Conservation (phyloP, 2,113 vertebrate genomes). For the Stigmatopora nigra region DNA sequence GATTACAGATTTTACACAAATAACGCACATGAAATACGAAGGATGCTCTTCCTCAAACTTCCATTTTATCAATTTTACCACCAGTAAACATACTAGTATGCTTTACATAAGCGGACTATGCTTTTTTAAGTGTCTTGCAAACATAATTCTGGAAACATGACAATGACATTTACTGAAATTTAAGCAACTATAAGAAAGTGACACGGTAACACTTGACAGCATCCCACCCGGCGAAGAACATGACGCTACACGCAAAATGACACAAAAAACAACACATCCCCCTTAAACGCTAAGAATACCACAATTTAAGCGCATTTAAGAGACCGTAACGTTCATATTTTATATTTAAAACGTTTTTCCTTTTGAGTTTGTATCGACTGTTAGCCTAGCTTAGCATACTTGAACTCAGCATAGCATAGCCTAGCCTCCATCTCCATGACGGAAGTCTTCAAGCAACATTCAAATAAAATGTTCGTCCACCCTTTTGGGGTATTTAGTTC, state of each 20-base stretch:
- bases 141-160: no score
- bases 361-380: background rate
- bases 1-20: no score
- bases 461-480: background rate
- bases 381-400: conserved; percentile 2
- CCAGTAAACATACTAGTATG: no score
- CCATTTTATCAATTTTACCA: no score
- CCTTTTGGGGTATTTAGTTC: background rate
- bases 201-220: background rate
- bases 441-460: background rate
- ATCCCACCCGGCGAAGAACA: background rate
- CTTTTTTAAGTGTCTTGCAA: no score
- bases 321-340: background rate
- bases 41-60: no score
- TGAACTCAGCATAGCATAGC: background rate
- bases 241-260: background rate
- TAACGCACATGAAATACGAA: no score
- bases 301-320: background rate
- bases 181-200: no score
- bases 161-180: no score
- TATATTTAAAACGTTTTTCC: background rate
- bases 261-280: background rate
- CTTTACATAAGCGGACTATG: no score
- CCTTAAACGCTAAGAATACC: background rate
- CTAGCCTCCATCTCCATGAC: background rate